A percentile compares a stretch with the other conserved stretches of the same genome.
phyloP scores from a whole-genome alignment of 2,113 vertebrate species.

The Cochlearius cochlearius region DNA sequence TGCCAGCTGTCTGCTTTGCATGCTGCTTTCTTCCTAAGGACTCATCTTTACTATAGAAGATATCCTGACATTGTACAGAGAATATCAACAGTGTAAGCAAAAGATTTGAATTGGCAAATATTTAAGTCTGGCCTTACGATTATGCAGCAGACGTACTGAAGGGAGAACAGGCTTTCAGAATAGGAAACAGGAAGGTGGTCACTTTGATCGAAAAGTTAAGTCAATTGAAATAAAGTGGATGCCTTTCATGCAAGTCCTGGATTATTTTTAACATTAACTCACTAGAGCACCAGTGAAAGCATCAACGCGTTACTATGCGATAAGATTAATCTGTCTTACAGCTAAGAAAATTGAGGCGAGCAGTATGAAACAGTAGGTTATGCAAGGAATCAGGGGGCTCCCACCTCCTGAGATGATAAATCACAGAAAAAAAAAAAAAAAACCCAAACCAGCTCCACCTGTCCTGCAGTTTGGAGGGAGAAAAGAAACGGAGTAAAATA shows the following conservation, averaged over 20 bases:
- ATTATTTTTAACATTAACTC: background rate
- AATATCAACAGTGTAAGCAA: background rate
- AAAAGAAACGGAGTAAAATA: background rate
- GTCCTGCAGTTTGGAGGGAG: background rate
- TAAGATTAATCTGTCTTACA: background rate
- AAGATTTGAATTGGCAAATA: background rate
- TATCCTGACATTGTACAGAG: background rate
- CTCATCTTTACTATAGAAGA: background rate
- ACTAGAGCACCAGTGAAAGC: background rate
- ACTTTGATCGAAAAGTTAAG: background rate
- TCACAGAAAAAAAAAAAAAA: background rate
- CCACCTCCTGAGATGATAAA: background rate
- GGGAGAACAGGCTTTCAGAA: background rate
- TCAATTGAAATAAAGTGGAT: background rate
- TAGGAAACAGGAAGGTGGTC: background rate
- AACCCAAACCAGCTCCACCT: background rate
- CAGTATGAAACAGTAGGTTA: background rate
- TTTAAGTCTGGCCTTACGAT: background rate
- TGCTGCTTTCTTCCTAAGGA: background rate
- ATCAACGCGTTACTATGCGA: background rate
- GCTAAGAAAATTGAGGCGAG: background rate
- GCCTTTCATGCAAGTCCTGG: background rate
- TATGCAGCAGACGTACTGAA: background rate
- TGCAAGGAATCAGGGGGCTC: background rate
- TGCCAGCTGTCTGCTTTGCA: background rate